Percentiles rank a stretch among this genome's conserved stretches.
Evolutionary conservation across 2,113 vertebrate species (phyloP).

Genomic region (Bubo scandiacus): DNA sequence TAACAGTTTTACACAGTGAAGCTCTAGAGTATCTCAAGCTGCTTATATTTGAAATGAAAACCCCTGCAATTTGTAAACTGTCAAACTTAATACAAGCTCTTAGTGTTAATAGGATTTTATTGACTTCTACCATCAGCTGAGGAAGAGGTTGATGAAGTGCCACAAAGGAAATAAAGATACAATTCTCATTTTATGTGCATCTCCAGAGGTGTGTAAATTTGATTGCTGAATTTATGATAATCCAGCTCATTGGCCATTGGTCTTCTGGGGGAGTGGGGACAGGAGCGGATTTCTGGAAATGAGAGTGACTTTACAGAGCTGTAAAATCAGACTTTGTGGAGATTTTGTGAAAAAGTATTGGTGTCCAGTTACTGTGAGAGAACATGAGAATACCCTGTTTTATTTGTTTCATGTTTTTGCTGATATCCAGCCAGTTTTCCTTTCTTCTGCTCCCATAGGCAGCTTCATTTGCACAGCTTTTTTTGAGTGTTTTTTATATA

Average conservation of each 20-base stretch:
- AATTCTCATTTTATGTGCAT: constrained; percentile 13
- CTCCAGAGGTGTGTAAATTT: constrained; percentile 20
- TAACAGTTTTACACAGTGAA: not conserved
- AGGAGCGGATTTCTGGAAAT: not conserved
- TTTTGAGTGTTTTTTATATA: not conserved
- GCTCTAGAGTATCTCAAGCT: not conserved
- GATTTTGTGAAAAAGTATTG: not conserved
- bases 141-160: constrained; percentile 47
- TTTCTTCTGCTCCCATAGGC: not conserved
- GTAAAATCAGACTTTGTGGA: not conserved
- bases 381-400: not conserved
- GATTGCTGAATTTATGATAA: constrained; percentile 40
- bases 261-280: not conserved
- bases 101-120: constrained; percentile 61
- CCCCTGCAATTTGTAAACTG: constrained; percentile 54
- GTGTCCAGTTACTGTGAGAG: not conserved
- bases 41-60: constrained; percentile 53
- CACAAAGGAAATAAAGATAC: constrained; percentile 50
- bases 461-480: not conserved
- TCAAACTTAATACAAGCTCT: constrained; percentile 42
- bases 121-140: constrained; percentile 52
- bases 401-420: not conserved
- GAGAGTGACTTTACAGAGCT: not conserved
- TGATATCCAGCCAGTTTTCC: not conserved
- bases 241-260: not conserved